A percentile compares a stretch with the other conserved stretches of the same genome.
These are phyloP conservation scores for Lottia scabra DNA, from an alignment of 2,888 invertebrate genomes.

Conservation along the genomic window DNA sequence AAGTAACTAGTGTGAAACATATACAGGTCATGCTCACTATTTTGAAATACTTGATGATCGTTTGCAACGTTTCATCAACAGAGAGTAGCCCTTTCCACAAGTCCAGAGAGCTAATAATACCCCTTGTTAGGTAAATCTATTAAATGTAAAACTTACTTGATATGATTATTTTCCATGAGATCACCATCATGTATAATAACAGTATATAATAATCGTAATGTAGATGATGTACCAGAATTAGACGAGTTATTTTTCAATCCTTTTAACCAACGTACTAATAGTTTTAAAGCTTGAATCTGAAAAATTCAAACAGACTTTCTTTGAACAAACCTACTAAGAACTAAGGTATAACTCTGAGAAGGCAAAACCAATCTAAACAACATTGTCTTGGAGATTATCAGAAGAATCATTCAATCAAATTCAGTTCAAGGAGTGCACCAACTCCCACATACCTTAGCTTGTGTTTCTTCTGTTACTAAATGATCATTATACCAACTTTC, in stretches of 20 bases:
- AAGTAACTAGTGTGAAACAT: no score
- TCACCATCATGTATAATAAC: constrained; percentile 94
- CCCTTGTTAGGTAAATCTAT: no score
- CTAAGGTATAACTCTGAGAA: no score
- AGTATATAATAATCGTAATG: constrained; percentile 93
- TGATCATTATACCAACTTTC: constrained; percentile 88
- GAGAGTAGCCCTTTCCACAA: no score
- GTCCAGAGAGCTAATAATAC: no score
- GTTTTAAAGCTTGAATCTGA: constrained; percentile 87
- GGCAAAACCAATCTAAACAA: no score
- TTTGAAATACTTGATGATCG: no score
- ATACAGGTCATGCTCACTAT: no score
- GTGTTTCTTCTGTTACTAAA: constrained; percentile 88
- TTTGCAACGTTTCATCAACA: not conserved
- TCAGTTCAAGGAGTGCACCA: not conserved
- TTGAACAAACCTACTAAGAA: no score
- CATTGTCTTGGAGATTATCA: no score
- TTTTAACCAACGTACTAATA: constrained; percentile 95
- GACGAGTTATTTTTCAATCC: constrained; percentile 78
- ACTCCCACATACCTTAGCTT: constrained; percentile 75
- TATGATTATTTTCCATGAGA: constrained; percentile 74
- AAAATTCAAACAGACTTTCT: not conserved
- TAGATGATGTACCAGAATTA: constrained; percentile 70
- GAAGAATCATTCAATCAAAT: no score
- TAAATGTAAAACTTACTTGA: constrained; percentile 66